Conservation (phyloP, 2,888 invertebrate genomes). For the Brachylomia viminalis region DNA sequence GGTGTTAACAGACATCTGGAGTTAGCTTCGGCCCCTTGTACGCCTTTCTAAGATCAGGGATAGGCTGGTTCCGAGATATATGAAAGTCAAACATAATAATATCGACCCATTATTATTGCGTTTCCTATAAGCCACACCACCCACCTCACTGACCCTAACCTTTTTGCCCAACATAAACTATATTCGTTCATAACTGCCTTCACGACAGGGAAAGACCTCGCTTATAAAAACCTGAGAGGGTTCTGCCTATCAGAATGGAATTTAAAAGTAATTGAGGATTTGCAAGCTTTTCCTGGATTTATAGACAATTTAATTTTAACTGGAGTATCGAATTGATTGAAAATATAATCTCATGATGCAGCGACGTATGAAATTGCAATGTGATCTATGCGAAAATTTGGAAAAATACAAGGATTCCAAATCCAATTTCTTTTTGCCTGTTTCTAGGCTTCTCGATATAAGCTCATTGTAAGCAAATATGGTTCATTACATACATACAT, state of each 20-base stretch:
- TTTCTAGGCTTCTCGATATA: not conserved
- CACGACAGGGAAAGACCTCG: not conserved
- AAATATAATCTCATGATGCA: not conserved
- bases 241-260: not conserved
- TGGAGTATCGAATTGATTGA: conserved; percentile 11
- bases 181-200: not conserved
- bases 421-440: not conserved
- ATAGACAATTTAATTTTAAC: not conserved
- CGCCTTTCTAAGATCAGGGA: not conserved
- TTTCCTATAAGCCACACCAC: no score
- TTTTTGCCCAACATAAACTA: not conserved
- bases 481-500: no score
- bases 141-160: not conserved
- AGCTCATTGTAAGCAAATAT: not conserved
- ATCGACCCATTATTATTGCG: not conserved
- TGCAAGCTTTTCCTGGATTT: conserved; percentile 13
- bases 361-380: not conserved
- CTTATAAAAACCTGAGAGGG: not conserved
- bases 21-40: not conserved
- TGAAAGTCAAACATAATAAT: not conserved
- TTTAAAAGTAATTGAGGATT: conserved; percentile 26
- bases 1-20: not conserved
- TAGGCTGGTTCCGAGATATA: not conserved
- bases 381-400: not conserved
- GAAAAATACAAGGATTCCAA: not conserved